Evolutionary conservation across 1,140 invertebrate genomes (phyloP).

Genomic region (Bilobella aurantiaca): DNA sequence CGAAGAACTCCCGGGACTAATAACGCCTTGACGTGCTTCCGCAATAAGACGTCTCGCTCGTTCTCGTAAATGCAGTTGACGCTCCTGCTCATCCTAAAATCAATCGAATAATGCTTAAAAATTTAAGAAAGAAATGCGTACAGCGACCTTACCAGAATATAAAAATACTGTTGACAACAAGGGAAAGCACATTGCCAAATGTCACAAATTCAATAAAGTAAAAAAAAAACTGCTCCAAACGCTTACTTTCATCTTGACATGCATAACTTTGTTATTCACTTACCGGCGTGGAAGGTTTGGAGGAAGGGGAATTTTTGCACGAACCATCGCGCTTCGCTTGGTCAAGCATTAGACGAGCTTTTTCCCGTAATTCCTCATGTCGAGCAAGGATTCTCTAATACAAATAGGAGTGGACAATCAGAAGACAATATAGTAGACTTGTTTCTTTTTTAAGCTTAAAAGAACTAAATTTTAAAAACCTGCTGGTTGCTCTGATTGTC

Average conservation of each 20-base stretch:
- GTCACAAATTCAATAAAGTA: too few relatives aligned
- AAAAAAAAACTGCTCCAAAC: too few relatives aligned
- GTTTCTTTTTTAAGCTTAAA: conserved; percentile 8
- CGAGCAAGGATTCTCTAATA: conserved; percentile 53
- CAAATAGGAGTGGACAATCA: conserved; percentile 9
- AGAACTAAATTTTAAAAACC: conserved; percentile 23
- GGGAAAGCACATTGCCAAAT: too few relatives aligned
- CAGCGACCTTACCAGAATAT: too few relatives aligned
- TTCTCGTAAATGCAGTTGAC: conserved; percentile 72
- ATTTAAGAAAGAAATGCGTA: too few relatives aligned
- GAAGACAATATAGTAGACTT: background rate
- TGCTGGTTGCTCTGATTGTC: conserved; percentile 28
- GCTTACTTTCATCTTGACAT: too few relatives aligned
- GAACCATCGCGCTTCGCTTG: conserved; percentile 57
- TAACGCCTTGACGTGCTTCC: conserved; percentile 62
- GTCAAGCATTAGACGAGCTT: conserved; percentile 78
- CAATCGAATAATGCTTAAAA: background rate
- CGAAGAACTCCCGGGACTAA: conserved; percentile 38
- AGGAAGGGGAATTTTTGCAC: conserved; percentile 41
- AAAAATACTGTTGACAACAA: too few relatives aligned
- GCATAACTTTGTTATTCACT: conserved; percentile 10
- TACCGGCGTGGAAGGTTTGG: conserved; percentile 33
- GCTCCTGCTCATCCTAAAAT: conserved; percentile 60
- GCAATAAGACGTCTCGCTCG: conserved; percentile 78
- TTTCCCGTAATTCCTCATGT: conserved; percentile 76